phyloP scores from a whole-genome alignment of 1,140 invertebrate genomes.

The Hyphantria cunea region DNA sequence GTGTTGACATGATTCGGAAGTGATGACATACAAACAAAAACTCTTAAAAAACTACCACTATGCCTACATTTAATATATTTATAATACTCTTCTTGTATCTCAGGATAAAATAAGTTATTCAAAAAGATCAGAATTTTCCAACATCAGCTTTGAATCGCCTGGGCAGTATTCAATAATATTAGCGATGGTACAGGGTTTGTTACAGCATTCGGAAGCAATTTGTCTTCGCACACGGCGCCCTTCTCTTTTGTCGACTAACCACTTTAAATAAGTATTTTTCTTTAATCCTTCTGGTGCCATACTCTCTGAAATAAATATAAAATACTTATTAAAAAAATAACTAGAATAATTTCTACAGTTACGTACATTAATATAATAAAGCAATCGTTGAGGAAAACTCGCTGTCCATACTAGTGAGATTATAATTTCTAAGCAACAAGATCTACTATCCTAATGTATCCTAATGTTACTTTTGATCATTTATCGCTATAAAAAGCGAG shows the following conservation, averaged over 20 bases:
- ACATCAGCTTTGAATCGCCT: conserved; percentile 51
- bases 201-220: conserved; percentile 62
- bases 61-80: conserved; percentile 14
- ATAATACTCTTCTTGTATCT: too few species aligned
- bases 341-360: background rate
- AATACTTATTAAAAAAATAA: background rate
- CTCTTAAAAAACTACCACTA: background rate
- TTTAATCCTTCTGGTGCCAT: conserved; percentile 51
- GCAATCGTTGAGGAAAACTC: too few species aligned
- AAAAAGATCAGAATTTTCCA: conserved; percentile 63
- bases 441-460: too few species aligned
- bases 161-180: conserved; percentile 68
- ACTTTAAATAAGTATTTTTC: conserved; percentile 37
- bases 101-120: too few species aligned
- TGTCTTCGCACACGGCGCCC: conserved; percentile 61
- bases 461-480: too few species aligned
- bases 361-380: background rate
- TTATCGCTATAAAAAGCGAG: too few species aligned
- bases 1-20: too few species aligned
- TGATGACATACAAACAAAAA: too few species aligned
- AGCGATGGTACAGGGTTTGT: conserved; percentile 57
- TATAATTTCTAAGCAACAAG: too few species aligned
- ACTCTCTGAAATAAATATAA: conserved; percentile 53
- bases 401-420: too few species aligned
- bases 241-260: conserved; percentile 38